A percentile compares a stretch with the other conserved stretches of the same genome.
phyloP scores from a whole-genome alignment of 2,888 invertebrate species.

The Cacoxenus indagator region DNA sequence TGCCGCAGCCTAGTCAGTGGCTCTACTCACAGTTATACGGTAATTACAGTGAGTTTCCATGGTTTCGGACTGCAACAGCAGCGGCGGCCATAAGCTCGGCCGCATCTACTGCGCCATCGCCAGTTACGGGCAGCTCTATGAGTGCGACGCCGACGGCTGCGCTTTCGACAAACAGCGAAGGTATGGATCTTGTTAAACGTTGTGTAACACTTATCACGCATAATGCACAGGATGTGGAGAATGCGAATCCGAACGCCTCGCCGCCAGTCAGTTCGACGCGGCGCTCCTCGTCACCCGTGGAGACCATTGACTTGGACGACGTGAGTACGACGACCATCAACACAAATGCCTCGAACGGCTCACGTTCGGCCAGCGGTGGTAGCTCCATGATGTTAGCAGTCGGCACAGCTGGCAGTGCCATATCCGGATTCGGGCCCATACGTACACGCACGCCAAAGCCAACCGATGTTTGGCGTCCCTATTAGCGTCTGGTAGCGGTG shows the following conservation, averaged over 20 bases:
- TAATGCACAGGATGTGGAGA: constrained; percentile 64
- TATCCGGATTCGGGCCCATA: constrained; percentile 64
- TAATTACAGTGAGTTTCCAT: constrained; percentile 77
- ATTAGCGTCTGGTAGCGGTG: constrained; percentile 72
- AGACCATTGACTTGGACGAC: constrained; percentile 67
- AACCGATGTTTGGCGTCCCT: constrained; percentile 85
- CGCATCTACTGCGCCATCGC: constrained; percentile 38
- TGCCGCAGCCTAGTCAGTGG: constrained; percentile 85
- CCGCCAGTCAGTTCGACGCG: constrained; percentile 71
- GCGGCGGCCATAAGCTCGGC: constrained; percentile 45
- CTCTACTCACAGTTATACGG: constrained; percentile 83
- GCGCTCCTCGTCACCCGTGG: constrained; percentile 74
- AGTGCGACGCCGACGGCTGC: constrained; percentile 18
- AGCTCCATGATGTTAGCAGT: neutral
- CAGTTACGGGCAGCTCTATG: neutral
- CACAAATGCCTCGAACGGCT: constrained; percentile 28
- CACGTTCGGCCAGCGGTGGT: constrained; percentile 56
- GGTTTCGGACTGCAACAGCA: constrained; percentile 73
- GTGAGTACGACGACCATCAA: constrained; percentile 54
- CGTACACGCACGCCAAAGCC: constrained; percentile 71
- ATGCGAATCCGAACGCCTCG: constrained; percentile 68
- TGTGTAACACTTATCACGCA: constrained; percentile 68
- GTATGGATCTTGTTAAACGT: constrained; percentile 69
- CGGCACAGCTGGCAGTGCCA: constrained; percentile 29
- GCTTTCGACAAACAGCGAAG: constrained; percentile 44